A percentile compares a stretch with the other conserved stretches of the same genome.
Evolutionary conservation across 2,888 invertebrate species (phyloP).

Genomic region (Laspeyria flexula): DNA sequence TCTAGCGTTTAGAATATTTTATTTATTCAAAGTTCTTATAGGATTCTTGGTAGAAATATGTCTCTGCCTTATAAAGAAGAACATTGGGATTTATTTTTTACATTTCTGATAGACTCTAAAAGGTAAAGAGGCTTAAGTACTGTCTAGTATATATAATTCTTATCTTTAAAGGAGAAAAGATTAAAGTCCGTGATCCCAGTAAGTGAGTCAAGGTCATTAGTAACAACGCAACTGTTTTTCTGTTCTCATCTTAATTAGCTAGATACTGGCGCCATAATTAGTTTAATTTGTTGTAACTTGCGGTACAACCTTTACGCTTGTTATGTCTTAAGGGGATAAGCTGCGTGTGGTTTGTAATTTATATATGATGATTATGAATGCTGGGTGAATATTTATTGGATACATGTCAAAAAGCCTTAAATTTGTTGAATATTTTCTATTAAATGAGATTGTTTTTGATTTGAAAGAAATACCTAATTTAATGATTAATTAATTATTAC

Average conservation of each 20-base stretch:
- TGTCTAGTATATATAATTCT: too few species aligned
- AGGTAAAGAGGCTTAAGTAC: background rate
- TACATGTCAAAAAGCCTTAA: too few species aligned
- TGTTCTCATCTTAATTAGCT: background rate
- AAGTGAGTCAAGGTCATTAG: background rate
- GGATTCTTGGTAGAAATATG: background rate
- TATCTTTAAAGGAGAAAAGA: background rate
- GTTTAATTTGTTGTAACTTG: slow-evolving; percentile 1
- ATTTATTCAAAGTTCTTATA: background rate
- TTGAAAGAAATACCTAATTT: too few species aligned
- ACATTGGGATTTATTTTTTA: background rate
- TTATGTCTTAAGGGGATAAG: slow-evolving; percentile 3
- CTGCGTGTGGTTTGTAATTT: background rate
- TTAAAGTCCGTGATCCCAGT: background rate
- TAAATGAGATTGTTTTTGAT: too few species aligned
- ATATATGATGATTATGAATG: background rate
- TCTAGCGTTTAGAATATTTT: slow-evolving; percentile 4
- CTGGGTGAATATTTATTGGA: background rate
- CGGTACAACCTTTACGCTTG: slow-evolving; percentile 4
- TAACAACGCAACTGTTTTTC: background rate
- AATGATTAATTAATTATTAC: too few species aligned
- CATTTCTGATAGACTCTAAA: background rate
- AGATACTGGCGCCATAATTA: background rate
- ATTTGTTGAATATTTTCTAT: too few species aligned
- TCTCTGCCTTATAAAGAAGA: background rate